phyloP scores from a whole-genome alignment of 2,113 vertebrate species.

The Diglossa brunneiventris region DNA sequence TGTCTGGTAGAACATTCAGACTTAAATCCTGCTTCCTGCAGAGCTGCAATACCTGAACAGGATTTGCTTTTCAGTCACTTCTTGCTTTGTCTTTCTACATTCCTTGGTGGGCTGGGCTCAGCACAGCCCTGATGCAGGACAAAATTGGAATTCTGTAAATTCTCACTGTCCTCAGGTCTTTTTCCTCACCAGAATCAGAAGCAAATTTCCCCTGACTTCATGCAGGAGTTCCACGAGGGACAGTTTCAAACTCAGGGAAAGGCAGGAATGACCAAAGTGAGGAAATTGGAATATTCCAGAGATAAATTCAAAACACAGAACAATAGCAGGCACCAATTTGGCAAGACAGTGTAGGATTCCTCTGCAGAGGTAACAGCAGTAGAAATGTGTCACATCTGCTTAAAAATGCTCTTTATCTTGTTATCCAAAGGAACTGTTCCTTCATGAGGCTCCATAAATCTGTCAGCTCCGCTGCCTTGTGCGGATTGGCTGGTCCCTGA shows the following conservation, averaged over 20 bases:
- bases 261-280: neutral
- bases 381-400: neutral
- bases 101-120: neutral
- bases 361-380: accelerated
- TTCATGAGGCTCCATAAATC: neutral
- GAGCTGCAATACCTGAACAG: neutral
- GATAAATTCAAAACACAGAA: neutral
- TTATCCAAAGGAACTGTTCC: neutral
- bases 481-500: neutral
- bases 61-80: neutral
- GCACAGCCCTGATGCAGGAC: accelerated
- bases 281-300: neutral
- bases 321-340: neutral
- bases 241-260: neutral
- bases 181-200: neutral
- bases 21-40: neutral
- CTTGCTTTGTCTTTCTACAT: neutral
- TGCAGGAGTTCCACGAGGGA: neutral
- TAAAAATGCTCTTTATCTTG: neutral
- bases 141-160: neutral
- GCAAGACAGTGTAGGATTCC: neutral
- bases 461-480: neutral
- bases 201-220: neutral
- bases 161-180: neutral
- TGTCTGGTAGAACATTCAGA: neutral